These are phyloP conservation scores for Cheilosia soror DNA, from an alignment of 2,888 invertebrate genomes.

Conservation along the genomic window DNA sequence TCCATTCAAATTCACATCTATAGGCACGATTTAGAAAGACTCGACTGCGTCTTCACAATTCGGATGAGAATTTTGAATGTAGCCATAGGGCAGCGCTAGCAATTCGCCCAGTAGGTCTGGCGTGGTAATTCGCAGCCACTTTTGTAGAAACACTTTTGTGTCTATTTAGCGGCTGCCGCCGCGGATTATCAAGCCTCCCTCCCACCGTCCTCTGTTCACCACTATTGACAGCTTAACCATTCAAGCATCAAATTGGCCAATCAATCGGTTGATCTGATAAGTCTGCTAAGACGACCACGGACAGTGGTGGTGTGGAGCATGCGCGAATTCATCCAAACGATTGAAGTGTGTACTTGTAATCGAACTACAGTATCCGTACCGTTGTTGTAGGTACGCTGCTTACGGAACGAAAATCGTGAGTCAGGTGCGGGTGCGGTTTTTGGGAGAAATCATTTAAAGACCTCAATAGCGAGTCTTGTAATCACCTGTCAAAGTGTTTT, in stretches of 20 bases:
- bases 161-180: constrained; percentile 61
- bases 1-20: constrained; percentile 47
- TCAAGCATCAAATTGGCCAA: constrained; percentile 75
- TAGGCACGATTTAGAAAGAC: constrained; percentile 60
- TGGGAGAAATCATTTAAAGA: constrained; percentile 71
- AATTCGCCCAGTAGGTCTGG: constrained; percentile 52
- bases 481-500: constrained; percentile 75
- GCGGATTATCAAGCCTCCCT: constrained; percentile 9
- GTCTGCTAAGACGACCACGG: constrained; percentile 20
- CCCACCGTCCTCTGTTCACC: constrained; percentile 28
- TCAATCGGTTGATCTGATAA: constrained; percentile 74
- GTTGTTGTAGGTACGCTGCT: neutral
- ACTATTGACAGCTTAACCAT: constrained; percentile 68
- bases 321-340: constrained; percentile 53
- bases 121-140: constrained; percentile 64
- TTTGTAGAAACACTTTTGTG: constrained; percentile 62
- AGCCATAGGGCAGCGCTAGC: constrained; percentile 33
- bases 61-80: constrained; percentile 29
- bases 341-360: neutral
- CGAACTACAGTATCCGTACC: neutral
- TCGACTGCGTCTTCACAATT: constrained; percentile 44
- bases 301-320: constrained; percentile 3
- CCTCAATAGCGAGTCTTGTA: constrained; percentile 70
- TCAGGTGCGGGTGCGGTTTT: constrained; percentile 75
- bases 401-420: constrained; percentile 61